Base-by-base conservation (phyloP, 2,888 invertebrate species). In the Cryptophagus acutangulus region DNA sequence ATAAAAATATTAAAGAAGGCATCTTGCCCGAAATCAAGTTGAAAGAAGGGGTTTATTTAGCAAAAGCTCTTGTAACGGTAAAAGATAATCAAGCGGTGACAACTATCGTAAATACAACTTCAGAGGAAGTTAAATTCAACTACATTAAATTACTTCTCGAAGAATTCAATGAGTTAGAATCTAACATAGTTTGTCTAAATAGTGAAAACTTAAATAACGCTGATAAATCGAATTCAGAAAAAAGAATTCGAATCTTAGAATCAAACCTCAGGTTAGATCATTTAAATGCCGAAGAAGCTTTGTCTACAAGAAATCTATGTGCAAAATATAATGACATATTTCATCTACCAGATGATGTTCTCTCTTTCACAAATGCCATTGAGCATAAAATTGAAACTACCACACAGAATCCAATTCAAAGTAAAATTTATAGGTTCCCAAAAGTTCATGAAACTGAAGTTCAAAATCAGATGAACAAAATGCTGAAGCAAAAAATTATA, bases 21-120 rank as follows among this genome's bases (percentile, higher is more conserved):
- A 46, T 52, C 13, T 45, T 40, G 29, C 46, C 48, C 5, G 46
- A 52, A 29, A 35, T 46, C 8, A 3, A 34, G 20, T 43, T 51
- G 18, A 20, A 18, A 3, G 41, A 48, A 17, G 46, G 41, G 14
- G 45, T 52, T 24, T 48, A 37, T 38, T 33, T 44, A 33, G 40
- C 48, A 14, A 38, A 41, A 40, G 36, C 36, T 33, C 26, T 41
- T 9, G 43, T 46, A 14, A 37, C 5, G 16, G 18, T 46, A 1
- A 14, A 40, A 36, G 37, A 46, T 40, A 33, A 42, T 3, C 16
- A 33, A 6, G 43, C 45, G 8, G 15, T 46, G n/a, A 51, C 48
- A 10, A 44, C 51, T 15, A 40, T 31, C 16, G 8, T 31, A 6
- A 31, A 31, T 31, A 31, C 31, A 5, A 31, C 31, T 3, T n/a